Evolutionary conservation across 2,113 vertebrate genomes (phyloP).

Genomic region (Microcebus lehilahytsara): DNA sequence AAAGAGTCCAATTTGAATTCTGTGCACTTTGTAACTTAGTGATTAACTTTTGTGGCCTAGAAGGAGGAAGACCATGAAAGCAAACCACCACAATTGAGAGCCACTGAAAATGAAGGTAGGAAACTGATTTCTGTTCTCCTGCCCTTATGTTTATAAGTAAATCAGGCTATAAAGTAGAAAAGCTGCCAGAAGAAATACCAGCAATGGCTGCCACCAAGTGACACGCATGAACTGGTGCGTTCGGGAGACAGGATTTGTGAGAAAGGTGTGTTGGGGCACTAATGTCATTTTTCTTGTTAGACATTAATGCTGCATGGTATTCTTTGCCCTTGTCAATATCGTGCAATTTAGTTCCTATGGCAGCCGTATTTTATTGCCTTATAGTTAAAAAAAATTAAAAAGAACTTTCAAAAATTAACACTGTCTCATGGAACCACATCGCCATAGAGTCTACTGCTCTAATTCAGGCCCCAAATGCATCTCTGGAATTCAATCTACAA

Average conservation of each 20-base stretch:
- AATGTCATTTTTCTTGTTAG: slow-evolving; percentile 54
- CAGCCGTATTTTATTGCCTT: neutral
- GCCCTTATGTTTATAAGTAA: neutral
- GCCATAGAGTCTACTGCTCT: neutral
- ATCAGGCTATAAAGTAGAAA: neutral
- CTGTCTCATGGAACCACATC: neutral
- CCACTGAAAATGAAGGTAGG: neutral
- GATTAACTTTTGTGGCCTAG: neutral
- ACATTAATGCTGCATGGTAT: neutral
- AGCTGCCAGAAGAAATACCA: neutral
- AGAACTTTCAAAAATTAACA: neutral
- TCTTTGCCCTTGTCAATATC: neutral
- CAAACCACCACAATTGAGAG: neutral
- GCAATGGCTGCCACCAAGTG: neutral
- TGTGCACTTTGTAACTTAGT: neutral
- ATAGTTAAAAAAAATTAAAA: neutral
- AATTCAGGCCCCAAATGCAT: neutral
- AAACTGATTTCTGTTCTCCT: neutral
- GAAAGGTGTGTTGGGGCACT: neutral
- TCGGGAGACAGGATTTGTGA: neutral
- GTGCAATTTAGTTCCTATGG: neutral
- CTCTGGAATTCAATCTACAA: neutral
- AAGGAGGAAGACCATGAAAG: neutral
- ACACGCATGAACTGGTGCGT: neutral
- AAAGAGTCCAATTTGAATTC: neutral